Percentiles rank a stretch among this genome's conserved stretches.
Conservation (phyloP, 2,797 vertebrate genomes). For the Brachymystax lenok region DNA sequence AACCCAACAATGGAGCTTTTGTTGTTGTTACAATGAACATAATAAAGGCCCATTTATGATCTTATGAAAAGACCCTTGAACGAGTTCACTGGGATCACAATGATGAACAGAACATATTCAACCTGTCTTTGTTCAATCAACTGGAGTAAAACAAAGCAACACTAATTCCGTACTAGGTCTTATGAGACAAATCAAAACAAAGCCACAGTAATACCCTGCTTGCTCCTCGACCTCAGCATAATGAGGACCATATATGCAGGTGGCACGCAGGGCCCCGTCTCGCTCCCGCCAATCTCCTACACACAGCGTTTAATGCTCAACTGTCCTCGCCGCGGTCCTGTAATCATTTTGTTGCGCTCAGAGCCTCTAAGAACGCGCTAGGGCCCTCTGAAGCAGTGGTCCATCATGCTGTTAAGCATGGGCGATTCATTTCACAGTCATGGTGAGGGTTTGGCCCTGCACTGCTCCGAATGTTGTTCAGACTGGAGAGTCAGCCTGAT, state of each 20-base stretch:
- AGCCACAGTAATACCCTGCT: slow-evolving; percentile 2
- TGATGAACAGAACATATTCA: background rate
- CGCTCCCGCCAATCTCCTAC: slow-evolving; percentile 2
- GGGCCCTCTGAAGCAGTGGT: slow-evolving; percentile 13
- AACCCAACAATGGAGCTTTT: background rate
- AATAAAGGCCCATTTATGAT: background rate
- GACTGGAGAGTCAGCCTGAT: slow-evolving; percentile 14
- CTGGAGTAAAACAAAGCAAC: background rate
- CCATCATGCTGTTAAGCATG: slow-evolving; percentile 22
- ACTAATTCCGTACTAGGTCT: background rate
- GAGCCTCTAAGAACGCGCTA: slow-evolving; percentile 28
- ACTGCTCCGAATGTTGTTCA: slow-evolving; percentile 28
- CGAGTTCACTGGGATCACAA: background rate
- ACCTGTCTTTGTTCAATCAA: background rate
- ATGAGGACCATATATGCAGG: slow-evolving; percentile 46
- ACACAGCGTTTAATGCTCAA: slow-evolving; percentile 23
- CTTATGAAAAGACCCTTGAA: background rate
- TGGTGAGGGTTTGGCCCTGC: slow-evolving; percentile 26
- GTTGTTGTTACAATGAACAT: background rate
- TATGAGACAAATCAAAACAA: background rate
- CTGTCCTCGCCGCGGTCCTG: slow-evolving; percentile 28
- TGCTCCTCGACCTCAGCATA: slow-evolving; percentile 43
- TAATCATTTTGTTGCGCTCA: slow-evolving; percentile 21
- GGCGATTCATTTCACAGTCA: slow-evolving; percentile 31
- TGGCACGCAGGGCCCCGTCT: slow-evolving; percentile 24